Base-by-base conservation (phyloP, 2,113 vertebrate species). In the Chionis minor region DNA sequence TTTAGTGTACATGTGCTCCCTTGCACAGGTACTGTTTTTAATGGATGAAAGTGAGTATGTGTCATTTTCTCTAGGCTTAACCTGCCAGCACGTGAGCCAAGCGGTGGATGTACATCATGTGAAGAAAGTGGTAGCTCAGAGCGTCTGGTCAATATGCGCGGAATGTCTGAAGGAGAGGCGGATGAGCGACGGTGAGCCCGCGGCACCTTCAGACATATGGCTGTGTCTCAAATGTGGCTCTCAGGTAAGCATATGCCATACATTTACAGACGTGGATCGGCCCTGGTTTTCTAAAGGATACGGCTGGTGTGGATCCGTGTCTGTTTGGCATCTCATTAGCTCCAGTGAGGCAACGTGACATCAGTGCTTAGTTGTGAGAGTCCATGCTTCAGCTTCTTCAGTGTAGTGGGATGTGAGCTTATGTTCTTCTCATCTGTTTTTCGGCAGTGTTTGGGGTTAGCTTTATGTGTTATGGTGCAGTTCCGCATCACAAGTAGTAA, bases 201-300 rank as follows among this genome's bases (percentile, higher is more conserved):
- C 92, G 40, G 97, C 98, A 10, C 97, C 98, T 58, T 96, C 98
- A 6, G 99, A 99, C 96, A 97, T 99, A 96, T 98, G 99, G 94
- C 97, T 99, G 52, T 99, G 99, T 93, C 99, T 99, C 94, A 99
- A 99, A 89, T 99, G 99, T 97, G 99, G 99, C 83, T 98, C 98
- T 94, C 99, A 99, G 98, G 99, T 99, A 84, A 98, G 94, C 52
- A 4, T 3, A 16, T 1, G 18, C 0, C 10, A 17, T 70, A 73
- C 40, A 17, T 40, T 38, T 24, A 27, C 0, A 0, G 26, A 59
- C 51, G 16, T 54, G 52, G 33, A 16, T 32, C 9, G 3, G 26
- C 62, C 52, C n/a, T 77, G 10, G 7, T 51, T 63, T 79, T 56
- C n/a, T 65, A 7, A 79, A 75, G 73, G 15, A 7, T 27, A 1